These are phyloP conservation scores for Philaenus spumarius DNA, from an alignment of 1,140 invertebrate genomes.

Conservation along the genomic window DNA sequence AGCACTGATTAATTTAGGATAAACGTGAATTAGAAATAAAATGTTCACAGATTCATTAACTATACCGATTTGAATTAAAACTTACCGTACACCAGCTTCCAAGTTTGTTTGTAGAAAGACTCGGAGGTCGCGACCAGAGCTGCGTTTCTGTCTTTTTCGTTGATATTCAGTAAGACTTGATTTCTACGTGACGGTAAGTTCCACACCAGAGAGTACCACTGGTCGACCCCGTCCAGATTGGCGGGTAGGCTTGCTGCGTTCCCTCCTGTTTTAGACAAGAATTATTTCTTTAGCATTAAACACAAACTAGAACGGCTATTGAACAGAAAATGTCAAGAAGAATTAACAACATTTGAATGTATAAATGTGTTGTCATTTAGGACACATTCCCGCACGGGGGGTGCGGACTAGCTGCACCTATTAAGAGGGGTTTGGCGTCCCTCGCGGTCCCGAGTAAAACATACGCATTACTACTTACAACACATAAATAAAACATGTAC, in stretches of 20 bases:
- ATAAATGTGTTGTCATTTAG: no score
- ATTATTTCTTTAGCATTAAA: no score
- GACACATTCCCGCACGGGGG: no score
- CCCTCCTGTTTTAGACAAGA: no score
- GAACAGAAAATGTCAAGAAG: no score
- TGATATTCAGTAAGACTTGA: constrained; percentile 42
- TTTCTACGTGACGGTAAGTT: constrained; percentile 41
- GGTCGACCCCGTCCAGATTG: constrained; percentile 51
- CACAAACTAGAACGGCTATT: no score
- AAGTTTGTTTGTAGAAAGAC: constrained; percentile 37
- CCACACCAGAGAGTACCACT: constrained; percentile 44
- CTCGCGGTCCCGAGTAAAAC: no score
- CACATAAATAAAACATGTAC: no score
- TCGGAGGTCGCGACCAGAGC: constrained; percentile 28
- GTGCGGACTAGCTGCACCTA: no score
- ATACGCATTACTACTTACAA: no score
- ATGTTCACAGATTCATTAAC: background rate
- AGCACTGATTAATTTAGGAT: background rate
- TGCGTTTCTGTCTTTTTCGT: constrained; percentile 42
- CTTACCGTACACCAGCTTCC: constrained; percentile 47
- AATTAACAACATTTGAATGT: no score
- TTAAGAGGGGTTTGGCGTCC: no score
- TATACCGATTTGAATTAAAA: background rate
- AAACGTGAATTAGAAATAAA: background rate
- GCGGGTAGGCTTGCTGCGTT: constrained; percentile 39